A percentile compares a stretch with the other conserved stretches of the same genome.
Evolutionary conservation across 2,888 invertebrate genomes (phyloP).

Genomic region (Acronicta psi): DNA sequence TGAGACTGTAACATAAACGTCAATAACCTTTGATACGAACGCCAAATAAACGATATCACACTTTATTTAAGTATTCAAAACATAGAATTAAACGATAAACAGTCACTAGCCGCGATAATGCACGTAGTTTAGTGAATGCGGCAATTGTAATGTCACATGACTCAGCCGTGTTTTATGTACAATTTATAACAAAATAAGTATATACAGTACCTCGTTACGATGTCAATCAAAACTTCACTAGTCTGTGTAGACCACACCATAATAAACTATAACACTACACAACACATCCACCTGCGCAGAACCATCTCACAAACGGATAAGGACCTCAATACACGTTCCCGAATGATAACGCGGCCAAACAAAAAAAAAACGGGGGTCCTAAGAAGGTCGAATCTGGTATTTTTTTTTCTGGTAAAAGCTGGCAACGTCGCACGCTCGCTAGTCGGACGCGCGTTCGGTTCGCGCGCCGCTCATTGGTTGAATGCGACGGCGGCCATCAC

Average conservation of each 20-base stretch:
- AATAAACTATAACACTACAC: conserved; percentile 80
- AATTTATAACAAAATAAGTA: conserved; percentile 58
- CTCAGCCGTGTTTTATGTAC: conserved; percentile 58
- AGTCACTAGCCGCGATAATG: conserved; percentile 57
- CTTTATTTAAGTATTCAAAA: conserved; percentile 50
- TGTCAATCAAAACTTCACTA: conserved; percentile 86
- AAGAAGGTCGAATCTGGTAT: conserved; percentile 89
- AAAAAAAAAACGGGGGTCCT: conserved; percentile 87
- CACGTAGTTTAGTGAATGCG: conserved; percentile 57
- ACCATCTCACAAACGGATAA: conserved; percentile 85
- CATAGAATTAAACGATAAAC: conserved; percentile 51
- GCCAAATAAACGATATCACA: conserved; percentile 49
- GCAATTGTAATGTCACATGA: conserved; percentile 65
- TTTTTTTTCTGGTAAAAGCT: conserved; percentile 86
- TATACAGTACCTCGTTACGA: conserved; percentile 82
- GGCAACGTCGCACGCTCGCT: conserved; percentile 85
- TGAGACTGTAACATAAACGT: conserved; percentile 44
- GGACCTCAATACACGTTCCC: conserved; percentile 83
- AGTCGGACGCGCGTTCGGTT: conserved; percentile 86
- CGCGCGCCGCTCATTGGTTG: conserved; percentile 86
- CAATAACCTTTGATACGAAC: conserved; percentile 53
- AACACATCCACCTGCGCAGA: conserved; percentile 81
- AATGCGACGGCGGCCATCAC: conserved; percentile 87
- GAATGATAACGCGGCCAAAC: conserved; percentile 88
- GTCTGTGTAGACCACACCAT: conserved; percentile 88